Percentiles rank a stretch among this genome's conserved stretches.
phyloP scores from a whole-genome alignment of 1,140 invertebrate genomes.

The Spodoptera litura region DNA sequence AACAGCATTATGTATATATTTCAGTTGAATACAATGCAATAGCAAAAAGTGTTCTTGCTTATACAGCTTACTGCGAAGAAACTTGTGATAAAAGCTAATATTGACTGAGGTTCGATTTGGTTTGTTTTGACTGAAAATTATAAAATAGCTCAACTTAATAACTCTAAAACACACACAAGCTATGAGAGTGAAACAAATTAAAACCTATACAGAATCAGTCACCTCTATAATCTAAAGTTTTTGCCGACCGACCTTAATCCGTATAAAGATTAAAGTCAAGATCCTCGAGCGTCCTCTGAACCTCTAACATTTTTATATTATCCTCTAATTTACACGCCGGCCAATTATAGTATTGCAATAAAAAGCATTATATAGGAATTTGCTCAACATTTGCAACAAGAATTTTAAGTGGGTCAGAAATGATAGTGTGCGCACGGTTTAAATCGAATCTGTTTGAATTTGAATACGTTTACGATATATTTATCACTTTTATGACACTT shows the following conservation, averaged over 20 bases:
- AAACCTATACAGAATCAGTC: slow-evolving; percentile 45
- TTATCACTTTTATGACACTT: slow-evolving; percentile 15
- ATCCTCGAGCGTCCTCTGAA: slow-evolving; percentile 59
- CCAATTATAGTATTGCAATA: slow-evolving; percentile 72
- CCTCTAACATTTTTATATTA: slow-evolving; percentile 65
- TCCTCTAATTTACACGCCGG: slow-evolving; percentile 78
- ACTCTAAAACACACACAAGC: slow-evolving; percentile 1
- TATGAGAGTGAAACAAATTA: slow-evolving; percentile 36
- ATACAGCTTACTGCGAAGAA: too few species aligned
- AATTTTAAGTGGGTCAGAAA: slow-evolving; percentile 70
- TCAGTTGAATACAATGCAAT: too few species aligned
- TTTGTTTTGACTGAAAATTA: background rate
- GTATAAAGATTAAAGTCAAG: slow-evolving; percentile 65
- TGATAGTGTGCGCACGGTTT: slow-evolving; percentile 34
- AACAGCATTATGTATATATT: too few species aligned
- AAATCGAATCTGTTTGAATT: slow-evolving; percentile 20
- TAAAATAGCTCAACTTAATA: background rate
- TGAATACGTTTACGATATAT: background rate
- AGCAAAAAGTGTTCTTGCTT: too few species aligned
- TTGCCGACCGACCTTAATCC: slow-evolving; percentile 62
- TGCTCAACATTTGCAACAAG: slow-evolving; percentile 65
- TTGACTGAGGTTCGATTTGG: too few species aligned
- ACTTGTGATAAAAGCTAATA: too few species aligned
- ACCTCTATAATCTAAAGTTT: slow-evolving; percentile 46
- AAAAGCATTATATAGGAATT: slow-evolving; percentile 63